Conservation (phyloP, 2,113 vertebrate species). For the Zosterops pallidus region DNA sequence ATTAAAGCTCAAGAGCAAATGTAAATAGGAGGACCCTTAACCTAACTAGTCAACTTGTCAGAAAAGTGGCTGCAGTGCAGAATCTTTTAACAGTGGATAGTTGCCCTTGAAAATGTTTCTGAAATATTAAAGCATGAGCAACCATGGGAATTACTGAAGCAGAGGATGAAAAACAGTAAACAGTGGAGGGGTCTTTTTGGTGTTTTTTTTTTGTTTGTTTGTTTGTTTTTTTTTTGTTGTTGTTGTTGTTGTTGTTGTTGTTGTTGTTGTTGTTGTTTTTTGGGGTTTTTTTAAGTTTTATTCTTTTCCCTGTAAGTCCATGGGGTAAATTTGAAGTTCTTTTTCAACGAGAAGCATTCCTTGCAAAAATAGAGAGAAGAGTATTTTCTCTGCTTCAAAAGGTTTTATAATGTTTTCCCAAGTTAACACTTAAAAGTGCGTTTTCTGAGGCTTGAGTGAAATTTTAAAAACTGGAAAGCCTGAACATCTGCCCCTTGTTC, state of each 20-base stretch:
- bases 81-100: conserved; percentile 14
- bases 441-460: conserved; percentile 54
- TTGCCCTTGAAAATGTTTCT: conserved; percentile 71
- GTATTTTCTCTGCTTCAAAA: conserved; percentile 72
- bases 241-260: background rate
- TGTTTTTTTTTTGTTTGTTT: too few relatives aligned
- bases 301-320: conserved; percentile 51
- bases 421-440: conserved; percentile 69
- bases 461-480: conserved; percentile 57
- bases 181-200: background rate
- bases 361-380: conserved; percentile 55
- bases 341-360: conserved; percentile 57
- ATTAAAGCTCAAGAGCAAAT: conserved; percentile 30
- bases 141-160: conserved; percentile 60
- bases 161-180: conserved; percentile 64
- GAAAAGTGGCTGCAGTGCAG: conserved; percentile 33
- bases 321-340: conserved; percentile 69
- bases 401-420: conserved; percentile 67
- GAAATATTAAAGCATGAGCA: conserved; percentile 54
- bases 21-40: conserved; percentile 48
- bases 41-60: conserved; percentile 33
- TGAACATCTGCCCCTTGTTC: conserved; percentile 21
- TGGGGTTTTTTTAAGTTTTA: background rate
- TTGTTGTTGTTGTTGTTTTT: background rate
- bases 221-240: too few relatives aligned